Percentiles rank a stretch among this genome's conserved stretches.
These are phyloP conservation scores for Daubentonia madagascariensis DNA, from an alignment of 2,113 vertebrate species.

Conservation along the genomic window DNA sequence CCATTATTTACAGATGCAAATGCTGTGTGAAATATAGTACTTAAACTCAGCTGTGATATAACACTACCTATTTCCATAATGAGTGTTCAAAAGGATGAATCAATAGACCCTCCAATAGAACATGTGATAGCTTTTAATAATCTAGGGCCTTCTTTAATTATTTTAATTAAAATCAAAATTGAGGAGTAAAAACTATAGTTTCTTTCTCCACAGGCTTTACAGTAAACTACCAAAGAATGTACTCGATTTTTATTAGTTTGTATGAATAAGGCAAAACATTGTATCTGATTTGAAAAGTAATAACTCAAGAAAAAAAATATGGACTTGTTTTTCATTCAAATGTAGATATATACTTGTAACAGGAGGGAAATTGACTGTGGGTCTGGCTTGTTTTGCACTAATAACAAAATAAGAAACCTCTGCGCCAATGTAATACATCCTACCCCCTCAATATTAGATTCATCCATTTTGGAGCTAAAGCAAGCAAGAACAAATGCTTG, in stretches of 20 bases:
- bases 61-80: slow-evolving; percentile 53
- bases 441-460: background rate
- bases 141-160: slow-evolving; percentile 54
- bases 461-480: background rate
- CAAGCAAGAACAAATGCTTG: background rate
- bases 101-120: slow-evolving; percentile 37
- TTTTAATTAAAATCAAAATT: slow-evolving; percentile 49
- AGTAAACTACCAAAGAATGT: background rate
- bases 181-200: slow-evolving; percentile 12
- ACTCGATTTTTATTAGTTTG: slow-evolving; percentile 54
- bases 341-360: slow-evolving; percentile 39
- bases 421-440: background rate
- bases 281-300: background rate
- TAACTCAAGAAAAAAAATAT: slow-evolving; percentile 59
- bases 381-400: background rate
- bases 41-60: slow-evolving; percentile 59
- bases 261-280: slow-evolving; percentile 64
- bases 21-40: slow-evolving; percentile 46
- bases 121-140: slow-evolving; percentile 54
- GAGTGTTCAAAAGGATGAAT: slow-evolving; percentile 57
- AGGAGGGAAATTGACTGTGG: background rate
- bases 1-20: slow-evolving; percentile 68
- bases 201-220: background rate
- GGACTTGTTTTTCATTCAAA: slow-evolving; percentile 9
- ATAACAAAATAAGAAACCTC: background rate